Base-by-base conservation (phyloP, 2,113 vertebrate species). In the Zootoca vivipara region DNA sequence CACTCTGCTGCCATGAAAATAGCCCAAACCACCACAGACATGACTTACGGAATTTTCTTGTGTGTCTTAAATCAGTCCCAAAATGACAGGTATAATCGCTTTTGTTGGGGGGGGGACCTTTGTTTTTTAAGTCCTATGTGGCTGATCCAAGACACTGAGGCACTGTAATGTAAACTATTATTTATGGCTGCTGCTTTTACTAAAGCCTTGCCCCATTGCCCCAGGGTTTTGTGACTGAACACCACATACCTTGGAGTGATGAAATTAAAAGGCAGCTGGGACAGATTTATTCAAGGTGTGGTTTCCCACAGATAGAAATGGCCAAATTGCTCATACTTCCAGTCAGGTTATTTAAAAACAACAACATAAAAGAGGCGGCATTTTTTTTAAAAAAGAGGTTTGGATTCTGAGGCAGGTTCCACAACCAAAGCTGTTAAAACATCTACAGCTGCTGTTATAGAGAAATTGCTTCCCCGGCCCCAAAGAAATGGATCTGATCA, bases 221-320 rank as follows among this genome's bases (percentile, higher is more conserved):
- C 46, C 46, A 52, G 46, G 91, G 92, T 92, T 92, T 90, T 89
- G 69, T 93, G 92, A 93, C 90, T 88, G 78, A 94, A 93, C 72
- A 75, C 30, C 84, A 89, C 90, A 93, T 92, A 94, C 88, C 90
- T 92, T 86, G 89, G 93, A 93, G 94, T 95, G 91, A 94, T 95
- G 81, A 95, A 92, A 95, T 95, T 94, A 95, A 89, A 62, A 90
- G 87, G 89, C 90, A 92, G 87, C 90, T 85, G 77, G 90, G 87
- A 93, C 89, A 94, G 80, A 92, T 93, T 92, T 94, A 92, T 93
- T 92, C 93, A 88, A 91, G 87, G 72, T 67, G 78, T 80, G 78
- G 85, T 90, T 90, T 93, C 91, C 92, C 90, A 88, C 77, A 90
- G 12, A 88, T 79, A 91, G 86, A 69, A 83, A 52, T 52, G 46